Conservation (phyloP, 2,113 vertebrate species). For the Hyperoodon ampullatus region DNA sequence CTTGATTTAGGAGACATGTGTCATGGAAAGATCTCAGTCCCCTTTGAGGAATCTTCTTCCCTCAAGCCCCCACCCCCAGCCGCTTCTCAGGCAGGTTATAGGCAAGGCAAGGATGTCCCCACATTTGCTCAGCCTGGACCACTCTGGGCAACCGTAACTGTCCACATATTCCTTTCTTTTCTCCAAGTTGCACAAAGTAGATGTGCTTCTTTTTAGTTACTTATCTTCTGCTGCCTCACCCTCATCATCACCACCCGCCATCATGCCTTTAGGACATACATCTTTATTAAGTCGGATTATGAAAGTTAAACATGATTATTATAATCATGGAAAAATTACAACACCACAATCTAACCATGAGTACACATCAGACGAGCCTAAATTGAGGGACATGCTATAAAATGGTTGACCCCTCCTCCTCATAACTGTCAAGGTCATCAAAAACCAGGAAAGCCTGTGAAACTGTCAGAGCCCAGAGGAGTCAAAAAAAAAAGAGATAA, state of each 20-base stretch:
- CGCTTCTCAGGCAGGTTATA: conserved; percentile 2
- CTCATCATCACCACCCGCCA: background rate
- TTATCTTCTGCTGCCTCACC: background rate
- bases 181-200: conserved; percentile 4
- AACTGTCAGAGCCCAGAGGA: background rate
- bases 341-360: background rate
- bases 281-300: background rate
- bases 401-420: background rate
- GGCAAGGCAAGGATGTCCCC: background rate
- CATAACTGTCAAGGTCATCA: background rate
- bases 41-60: background rate
- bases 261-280: background rate
- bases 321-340: background rate
- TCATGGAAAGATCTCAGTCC: conserved; percentile 62
- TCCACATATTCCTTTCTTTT: background rate
- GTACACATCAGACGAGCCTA: background rate
- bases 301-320: background rate
- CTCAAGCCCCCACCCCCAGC: background rate
- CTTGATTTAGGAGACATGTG: conserved; percentile 73
- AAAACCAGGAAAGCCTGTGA: conserved; percentile 11
- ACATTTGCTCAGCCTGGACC: background rate
- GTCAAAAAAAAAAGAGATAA: background rate
- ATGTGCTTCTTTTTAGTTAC: background rate
- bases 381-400: background rate
- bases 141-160: background rate